Evolutionary conservation across 2,888 invertebrate genomes (phyloP), one percentile per base, ranked within the genome.

Genomic region (Linnaemya tessellans): DNA sequence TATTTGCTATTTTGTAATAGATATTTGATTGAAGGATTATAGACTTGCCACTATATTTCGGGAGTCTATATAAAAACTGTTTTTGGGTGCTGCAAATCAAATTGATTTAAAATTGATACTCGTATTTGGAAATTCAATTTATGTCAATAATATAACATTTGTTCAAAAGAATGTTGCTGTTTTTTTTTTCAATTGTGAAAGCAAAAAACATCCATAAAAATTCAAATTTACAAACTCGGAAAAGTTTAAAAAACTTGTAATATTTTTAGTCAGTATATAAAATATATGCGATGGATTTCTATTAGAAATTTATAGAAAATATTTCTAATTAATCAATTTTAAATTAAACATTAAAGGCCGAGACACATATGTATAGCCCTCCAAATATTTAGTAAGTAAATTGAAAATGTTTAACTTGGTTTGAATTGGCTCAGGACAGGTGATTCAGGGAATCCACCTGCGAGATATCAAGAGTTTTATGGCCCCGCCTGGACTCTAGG

Each of bases 11-110:
- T 62, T 74, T 65, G 79, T 80, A 85, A 85, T 75, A 79, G 85
- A 80, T 82, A 82, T 85, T 85, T 85, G 85, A 85, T 82, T 80
- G 85, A 85, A 85, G 79, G 65, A 82, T 82, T 82, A 85, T 85
- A 85, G 82, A 85, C 82, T 85, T 85, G 56, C 75, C 70, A 62
- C 60, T 71, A 20, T 80, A 71, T 82, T 70, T 51, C 51, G 70
- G 60, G 25, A 65, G 70, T 79, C 30, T 41, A 64, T 64, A 22
- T 20, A 54, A 1, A 15, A 18, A 0, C 1, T 15, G 25, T 22
- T 79, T 43, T 65, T 46, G 22, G 22, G 3, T 38, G 60, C 18
- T 18, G 43, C 18, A 74, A 58, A 81, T 78, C 35, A 68, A 84
- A 79, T 78, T 74, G 81, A 75, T 79, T 81, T 84, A 49, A 80